Evolutionary conservation across 2,888 invertebrate genomes (phyloP), one percentile per base, ranked within the genome.

Genomic region (Uropetala carovei): DNA sequence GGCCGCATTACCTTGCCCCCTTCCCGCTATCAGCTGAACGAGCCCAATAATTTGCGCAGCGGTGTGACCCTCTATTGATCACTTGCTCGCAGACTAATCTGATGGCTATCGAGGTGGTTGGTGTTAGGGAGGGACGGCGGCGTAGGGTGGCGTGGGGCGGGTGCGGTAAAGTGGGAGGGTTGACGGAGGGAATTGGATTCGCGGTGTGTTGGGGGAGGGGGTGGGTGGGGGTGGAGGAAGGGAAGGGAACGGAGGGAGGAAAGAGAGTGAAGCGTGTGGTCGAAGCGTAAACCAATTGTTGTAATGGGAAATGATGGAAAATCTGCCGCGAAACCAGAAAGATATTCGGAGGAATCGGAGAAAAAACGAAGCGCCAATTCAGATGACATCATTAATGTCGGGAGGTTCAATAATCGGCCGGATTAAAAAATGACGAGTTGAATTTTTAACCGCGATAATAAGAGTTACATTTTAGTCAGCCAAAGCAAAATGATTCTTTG

Each of bases 21-120:
- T 43, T 43, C 27, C 86, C 68, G 18, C 89, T 68, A 60, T 89
- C 43, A 89, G 60, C 64, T 64, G 43, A 64, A 64, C 43, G 60
- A 64, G 68, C 89, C 89, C 89, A 89, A 89, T 89, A 89, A 89
- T 89, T 89, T 89, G 89, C 89, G 64, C 64, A 56, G 89, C 43
- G 89, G 89, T 89, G 89, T 89, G 89, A 89, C 89, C 89, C 89
- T 68, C 89, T 89, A 89, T 89, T 89, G 89, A 89, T 89, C 89
- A 89, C 89, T 68, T 60, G 68, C 30, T 64, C 59, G 89, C 89
- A 89, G 89, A 89, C 89, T 89, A 89, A 89, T 89, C 89, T 89
- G 89, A 89, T 89, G 89, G 43, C 89, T 43, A 89, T 89, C 89
- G 89, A 64, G 30, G 30, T 43, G 89, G 64, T 56, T 56, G 89